A percentile compares a stretch with the other conserved stretches of the same genome.
Conservation (phyloP, 1,140 invertebrate genomes). For the Dufourea novaeangliae region DNA sequence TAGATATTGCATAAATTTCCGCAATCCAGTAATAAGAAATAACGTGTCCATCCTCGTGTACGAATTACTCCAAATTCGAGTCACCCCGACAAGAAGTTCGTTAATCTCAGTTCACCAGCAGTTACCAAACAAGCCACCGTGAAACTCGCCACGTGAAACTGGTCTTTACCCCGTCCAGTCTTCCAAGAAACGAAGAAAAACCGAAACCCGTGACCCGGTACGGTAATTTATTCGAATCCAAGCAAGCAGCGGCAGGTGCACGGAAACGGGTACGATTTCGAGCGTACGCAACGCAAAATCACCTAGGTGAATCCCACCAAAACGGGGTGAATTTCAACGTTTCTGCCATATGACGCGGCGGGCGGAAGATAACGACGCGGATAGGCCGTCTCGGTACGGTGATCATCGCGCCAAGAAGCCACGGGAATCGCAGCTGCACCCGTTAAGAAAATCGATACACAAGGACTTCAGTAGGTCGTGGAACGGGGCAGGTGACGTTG, state of each 20-base stretch:
- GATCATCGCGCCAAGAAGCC: constrained; percentile 68
- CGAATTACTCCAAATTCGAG: too few relatives aligned
- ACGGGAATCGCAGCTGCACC: constrained; percentile 75
- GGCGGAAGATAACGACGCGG: constrained; percentile 70
- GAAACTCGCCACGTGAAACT: background rate
- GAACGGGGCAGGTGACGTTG: constrained; percentile 78
- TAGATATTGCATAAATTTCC: too few relatives aligned
- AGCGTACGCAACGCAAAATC: constrained; percentile 25
- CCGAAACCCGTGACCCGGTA: background rate
- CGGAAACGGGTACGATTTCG: constrained; percentile 21
- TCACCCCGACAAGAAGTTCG: too few relatives aligned
- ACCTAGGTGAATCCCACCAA: constrained; percentile 41
- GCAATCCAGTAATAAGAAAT: too few relatives aligned
- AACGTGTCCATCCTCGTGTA: too few relatives aligned
- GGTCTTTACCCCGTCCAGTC: background rate
- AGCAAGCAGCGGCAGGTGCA: constrained; percentile 31
- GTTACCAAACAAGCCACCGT: too few relatives aligned
- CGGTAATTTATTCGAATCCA: background rate
- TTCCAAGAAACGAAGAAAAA: background rate
- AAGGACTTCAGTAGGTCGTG: constrained; percentile 68
- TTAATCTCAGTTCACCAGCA: too few relatives aligned
- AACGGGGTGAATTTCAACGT: constrained; percentile 77
- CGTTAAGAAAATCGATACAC: constrained; percentile 74
- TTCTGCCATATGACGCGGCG: constrained; percentile 71
- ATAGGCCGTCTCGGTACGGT: constrained; percentile 73